These are phyloP conservation scores for Anser brachyrhynchus DNA, from an alignment of 2,113 vertebrate genomes.

Conservation along the genomic window DNA sequence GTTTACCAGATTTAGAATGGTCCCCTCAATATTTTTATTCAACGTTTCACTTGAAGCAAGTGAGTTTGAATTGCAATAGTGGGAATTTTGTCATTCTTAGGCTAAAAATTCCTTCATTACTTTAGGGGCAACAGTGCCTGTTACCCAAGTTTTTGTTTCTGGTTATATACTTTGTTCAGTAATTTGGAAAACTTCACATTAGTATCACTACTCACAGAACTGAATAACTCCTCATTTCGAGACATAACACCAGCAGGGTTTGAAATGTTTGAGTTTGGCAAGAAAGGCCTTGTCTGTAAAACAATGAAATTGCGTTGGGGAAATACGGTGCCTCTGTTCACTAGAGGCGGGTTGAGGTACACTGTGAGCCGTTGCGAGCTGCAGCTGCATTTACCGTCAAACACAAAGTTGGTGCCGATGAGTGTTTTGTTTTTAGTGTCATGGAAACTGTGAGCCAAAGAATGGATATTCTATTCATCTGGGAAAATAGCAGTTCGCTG, in stretches of 20 bases:
- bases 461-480: constrained; percentile 82
- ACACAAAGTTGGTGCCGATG: constrained; percentile 75
- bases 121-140: not conserved
- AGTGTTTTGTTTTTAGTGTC: constrained; percentile 84
- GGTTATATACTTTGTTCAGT: not conserved
- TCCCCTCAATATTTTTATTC: not conserved
- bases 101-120: not conserved
- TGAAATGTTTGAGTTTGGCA: constrained; percentile 54
- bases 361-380: constrained; percentile 71
- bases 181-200: not conserved
- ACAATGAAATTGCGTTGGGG: constrained; percentile 65
- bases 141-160: not conserved
- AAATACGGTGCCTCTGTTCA: constrained; percentile 72
- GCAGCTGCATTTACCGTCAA: constrained; percentile 83
- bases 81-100: not conserved
- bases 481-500: constrained; percentile 78
- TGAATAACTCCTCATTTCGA: constrained; percentile 38
- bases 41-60: not conserved
- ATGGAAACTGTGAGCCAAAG: constrained; percentile 82
- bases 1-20: not conserved
- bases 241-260: constrained; percentile 22
- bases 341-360: constrained; percentile 53
- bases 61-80: not conserved
- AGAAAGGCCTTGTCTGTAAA: constrained; percentile 61
- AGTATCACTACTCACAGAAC: constrained; percentile 28